phyloP scores from a whole-genome alignment of 2,888 invertebrate species.

The Dicranocentrus wangi region DNA sequence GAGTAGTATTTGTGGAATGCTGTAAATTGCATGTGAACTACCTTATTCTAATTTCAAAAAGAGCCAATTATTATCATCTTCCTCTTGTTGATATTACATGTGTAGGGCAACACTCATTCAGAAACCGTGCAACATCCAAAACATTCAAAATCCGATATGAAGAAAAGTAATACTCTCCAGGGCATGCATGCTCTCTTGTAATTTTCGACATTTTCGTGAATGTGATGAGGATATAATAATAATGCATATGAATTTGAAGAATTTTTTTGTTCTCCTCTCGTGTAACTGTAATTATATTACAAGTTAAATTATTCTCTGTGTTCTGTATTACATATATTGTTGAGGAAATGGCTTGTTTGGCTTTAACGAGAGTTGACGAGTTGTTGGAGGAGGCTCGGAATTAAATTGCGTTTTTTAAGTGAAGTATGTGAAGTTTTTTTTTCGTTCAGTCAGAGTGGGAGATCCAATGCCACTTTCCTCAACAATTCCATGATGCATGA shows the following conservation, averaged over 20 bases:
- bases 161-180: slow-evolving; percentile 7
- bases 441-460: too few relatives aligned
- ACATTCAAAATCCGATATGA: too few relatives aligned
- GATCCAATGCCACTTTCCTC: too few relatives aligned
- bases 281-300: slow-evolving; percentile 50
- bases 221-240: too few relatives aligned
- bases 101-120: too few relatives aligned
- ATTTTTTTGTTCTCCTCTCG: background rate
- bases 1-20: slow-evolving; percentile 9
- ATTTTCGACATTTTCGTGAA: too few relatives aligned
- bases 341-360: slow-evolving; percentile 54
- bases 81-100: too few relatives aligned
- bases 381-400: slow-evolving; percentile 8
- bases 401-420: too few relatives aligned
- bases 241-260: background rate
- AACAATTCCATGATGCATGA: slow-evolving; percentile 30
- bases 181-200: background rate
- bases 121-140: too few relatives aligned
- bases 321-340: slow-evolving; percentile 25
- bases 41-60: too few relatives aligned
- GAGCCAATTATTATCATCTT: too few relatives aligned
- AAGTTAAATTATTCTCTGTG: slow-evolving; percentile 33
- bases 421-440: too few relatives aligned
- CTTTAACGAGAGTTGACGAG: slow-evolving; percentile 40
- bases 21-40: slow-evolving; percentile 15